phyloP scores from a whole-genome alignment of 2,113 vertebrate species.

The Tonatia bakeri region DNA sequence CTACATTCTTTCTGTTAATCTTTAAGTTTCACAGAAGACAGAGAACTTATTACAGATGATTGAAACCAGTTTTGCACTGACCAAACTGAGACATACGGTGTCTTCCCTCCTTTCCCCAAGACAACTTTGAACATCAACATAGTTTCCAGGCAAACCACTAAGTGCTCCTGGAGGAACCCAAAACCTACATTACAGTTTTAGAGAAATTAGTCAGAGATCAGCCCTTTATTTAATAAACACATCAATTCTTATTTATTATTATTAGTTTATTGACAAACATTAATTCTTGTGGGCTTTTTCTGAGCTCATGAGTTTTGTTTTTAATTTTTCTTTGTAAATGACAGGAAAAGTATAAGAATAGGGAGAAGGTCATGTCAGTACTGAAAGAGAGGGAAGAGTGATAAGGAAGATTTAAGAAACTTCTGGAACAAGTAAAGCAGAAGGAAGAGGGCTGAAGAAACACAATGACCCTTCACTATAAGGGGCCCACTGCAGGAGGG shows the following conservation, averaged over 20 bases:
- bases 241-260: not conserved
- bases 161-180: not conserved
- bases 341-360: not conserved
- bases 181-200: not conserved
- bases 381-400: not conserved
- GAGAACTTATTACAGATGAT: constrained; percentile 12
- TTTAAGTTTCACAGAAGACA: constrained; percentile 11
- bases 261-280: not conserved
- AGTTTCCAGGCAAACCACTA: constrained; percentile 23
- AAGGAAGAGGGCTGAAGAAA: not conserved
- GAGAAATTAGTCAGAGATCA: not conserved
- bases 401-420: not conserved
- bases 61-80: constrained; percentile 7
- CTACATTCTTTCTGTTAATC: constrained; percentile 10
- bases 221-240: constrained; percentile 17
- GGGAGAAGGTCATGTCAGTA: not conserved
- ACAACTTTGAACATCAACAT: not conserved
- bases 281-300: not conserved
- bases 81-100: not conserved
- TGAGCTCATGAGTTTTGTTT: not conserved
- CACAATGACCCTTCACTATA: not conserved
- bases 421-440: not conserved
- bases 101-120: not conserved
- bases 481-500: not conserved
- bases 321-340: not conserved